Evolutionary conservation across 1,140 invertebrate species (phyloP), one percentile per base, ranked within the genome.

Genomic region (Cydia amplana): DNA sequence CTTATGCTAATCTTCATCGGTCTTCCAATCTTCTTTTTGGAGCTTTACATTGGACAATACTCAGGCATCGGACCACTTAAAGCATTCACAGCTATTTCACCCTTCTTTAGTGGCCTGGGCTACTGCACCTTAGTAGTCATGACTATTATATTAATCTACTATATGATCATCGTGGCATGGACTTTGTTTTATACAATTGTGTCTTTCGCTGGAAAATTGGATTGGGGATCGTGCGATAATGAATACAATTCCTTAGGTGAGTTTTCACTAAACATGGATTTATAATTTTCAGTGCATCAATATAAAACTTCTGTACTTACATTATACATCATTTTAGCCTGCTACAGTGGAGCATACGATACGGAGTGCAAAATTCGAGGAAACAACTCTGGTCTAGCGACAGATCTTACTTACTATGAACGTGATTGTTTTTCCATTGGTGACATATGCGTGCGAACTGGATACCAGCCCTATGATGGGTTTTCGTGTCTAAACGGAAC

Each of bases 141-240:
- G 0, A 94, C 94, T 28, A 94, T 97, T 80, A 94, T 98, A 32
- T 96, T 96, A 65, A 95, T 97, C 7, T 98, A 97, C 85, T 98
- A 97, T 87, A 97, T 97, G 94, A 94, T 97, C 6, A 96, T 98
- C 64, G 95, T 97, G 0, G 94, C 96, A 0, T 97, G 96, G 96
- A 95, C 95, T 0, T 82, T 97, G 32, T 96, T 96, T 84, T 97
- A 97, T 83, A 94, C 96, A 0, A 95, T 96, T 74, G 93, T 95
- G 10, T 97, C 96, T 0, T 95, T 97, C 80, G 93, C 91, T 14
- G 93, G 93, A 0, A 93, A 94, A 3, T 91, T 97, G 25, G 95
- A 94, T 9, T 98, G 97, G 96, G 95, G 90, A 25, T 88, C 87
- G 0, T 92, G 90, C 76, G 79, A 95, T 46, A 96, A 97, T 80